Evolutionary conservation across 53 echinoderm and acorn worm species (phyloP).

Genomic region (Paelopatides confundens): DNA sequence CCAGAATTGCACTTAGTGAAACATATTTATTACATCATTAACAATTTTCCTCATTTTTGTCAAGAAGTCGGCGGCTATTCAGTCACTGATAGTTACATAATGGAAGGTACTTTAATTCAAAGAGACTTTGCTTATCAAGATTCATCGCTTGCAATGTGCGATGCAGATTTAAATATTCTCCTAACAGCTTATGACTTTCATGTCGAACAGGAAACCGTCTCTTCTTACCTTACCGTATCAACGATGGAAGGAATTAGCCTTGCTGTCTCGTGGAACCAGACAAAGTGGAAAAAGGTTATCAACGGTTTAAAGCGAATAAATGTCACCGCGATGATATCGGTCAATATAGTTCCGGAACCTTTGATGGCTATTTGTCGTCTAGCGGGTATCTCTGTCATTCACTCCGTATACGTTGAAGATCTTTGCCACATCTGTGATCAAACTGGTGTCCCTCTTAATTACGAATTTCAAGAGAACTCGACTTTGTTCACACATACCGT

Average conservation of each 20-base stretch:
- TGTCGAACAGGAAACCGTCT: neutral
- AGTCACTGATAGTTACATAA: neutral
- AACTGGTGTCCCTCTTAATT: conserved; percentile 7
- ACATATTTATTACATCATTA: neutral
- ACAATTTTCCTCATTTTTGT: neutral
- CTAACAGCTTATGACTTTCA: conserved; percentile 1
- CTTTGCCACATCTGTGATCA: neutral
- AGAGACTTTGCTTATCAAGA: conserved; percentile 17
- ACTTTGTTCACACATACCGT: neutral
- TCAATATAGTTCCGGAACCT: neutral
- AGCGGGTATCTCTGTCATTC: conserved; percentile 16
- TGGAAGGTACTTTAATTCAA: conserved; percentile 9
- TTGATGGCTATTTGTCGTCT: conserved; percentile 3
- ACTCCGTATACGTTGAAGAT: conserved; percentile 3
- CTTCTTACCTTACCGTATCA: neutral
- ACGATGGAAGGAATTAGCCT: neutral
- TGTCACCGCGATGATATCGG: neutral
- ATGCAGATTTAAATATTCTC: neutral
- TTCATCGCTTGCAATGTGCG: neutral
- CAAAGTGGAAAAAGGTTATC: neutral
- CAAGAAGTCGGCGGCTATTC: conserved; percentile 26
- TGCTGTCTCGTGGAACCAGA: neutral
- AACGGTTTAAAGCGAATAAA: neutral
- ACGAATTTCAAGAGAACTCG: neutral
- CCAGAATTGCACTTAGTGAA: neutral